Evolutionary conservation across 2,113 vertebrate species (phyloP).

Genomic region (Herpailurus yagouaroundi): DNA sequence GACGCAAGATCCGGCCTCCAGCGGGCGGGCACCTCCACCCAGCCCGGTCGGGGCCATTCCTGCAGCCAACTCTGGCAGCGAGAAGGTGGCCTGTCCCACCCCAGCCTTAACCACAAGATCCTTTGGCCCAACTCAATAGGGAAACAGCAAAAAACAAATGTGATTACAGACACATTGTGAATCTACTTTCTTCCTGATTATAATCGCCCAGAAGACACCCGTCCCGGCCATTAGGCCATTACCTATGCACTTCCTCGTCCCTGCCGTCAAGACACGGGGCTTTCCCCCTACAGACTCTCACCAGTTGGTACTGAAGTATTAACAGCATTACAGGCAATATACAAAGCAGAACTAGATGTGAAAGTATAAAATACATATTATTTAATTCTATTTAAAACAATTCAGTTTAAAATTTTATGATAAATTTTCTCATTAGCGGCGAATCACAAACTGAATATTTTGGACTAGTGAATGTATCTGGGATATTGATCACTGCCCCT

Average conservation of each 20-base stretch:
- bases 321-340: constrained; percentile 5
- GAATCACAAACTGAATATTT: not conserved
- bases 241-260: not conserved
- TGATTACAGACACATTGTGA: not conserved
- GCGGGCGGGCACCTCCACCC: not conserved
- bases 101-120: not conserved
- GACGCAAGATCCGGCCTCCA: fast-evolving
- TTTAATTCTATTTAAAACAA: constrained; percentile 14
- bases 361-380: constrained; percentile 34
- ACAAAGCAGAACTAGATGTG: constrained; percentile 43
- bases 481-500: not conserved
- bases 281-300: not conserved
- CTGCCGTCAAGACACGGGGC: not conserved
- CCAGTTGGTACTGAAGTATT: not conserved
- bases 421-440: constrained; percentile 22
- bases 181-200: not conserved
- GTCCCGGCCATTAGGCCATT: not conserved
- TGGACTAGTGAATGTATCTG: not conserved
- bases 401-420: constrained; percentile 26
- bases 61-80: not conserved
- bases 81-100: not conserved
- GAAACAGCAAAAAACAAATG: not conserved
- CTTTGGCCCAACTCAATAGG: not conserved
- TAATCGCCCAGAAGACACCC: not conserved
- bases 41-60: no score